These are phyloP conservation scores for Allophyes oxyacanthae DNA, from an alignment of 2,888 invertebrate genomes.

Conservation along the genomic window DNA sequence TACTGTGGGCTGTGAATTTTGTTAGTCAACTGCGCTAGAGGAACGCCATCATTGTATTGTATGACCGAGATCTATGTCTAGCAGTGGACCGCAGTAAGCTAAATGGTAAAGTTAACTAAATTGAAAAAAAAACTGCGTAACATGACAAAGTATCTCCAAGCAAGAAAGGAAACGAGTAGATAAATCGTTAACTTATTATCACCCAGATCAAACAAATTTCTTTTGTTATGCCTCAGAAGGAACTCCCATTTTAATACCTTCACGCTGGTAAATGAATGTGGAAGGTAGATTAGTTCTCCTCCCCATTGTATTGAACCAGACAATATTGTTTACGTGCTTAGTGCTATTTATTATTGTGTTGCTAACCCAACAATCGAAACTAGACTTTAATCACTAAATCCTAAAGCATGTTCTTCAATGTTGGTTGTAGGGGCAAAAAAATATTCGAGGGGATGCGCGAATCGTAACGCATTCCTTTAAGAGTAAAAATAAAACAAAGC, in stretches of 20 bases:
- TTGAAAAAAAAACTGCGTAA: too few species aligned
- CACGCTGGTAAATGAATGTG: slow-evolving; percentile 12
- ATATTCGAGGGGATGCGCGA: slow-evolving; percentile 35
- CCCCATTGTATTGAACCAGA: slow-evolving; percentile 16
- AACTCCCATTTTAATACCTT: slow-evolving; percentile 6
- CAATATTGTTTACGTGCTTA: slow-evolving; percentile 57
- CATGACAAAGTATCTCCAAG: too few species aligned
- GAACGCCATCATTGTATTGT: too few species aligned
- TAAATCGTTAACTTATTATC: too few species aligned
- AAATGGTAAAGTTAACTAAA: too few species aligned
- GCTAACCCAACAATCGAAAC: slow-evolving; percentile 9
- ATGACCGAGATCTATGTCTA: too few species aligned
- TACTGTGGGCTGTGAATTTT: too few species aligned
- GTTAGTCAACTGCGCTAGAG: too few species aligned
- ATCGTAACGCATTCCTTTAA: slow-evolving; percentile 42
- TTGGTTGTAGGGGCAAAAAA: slow-evolving; percentile 15
- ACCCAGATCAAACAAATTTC: not conserved
- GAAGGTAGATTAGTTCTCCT: slow-evolving; percentile 14
- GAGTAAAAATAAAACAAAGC: slow-evolving; percentile 53
- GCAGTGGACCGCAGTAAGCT: too few species aligned
- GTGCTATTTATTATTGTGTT: slow-evolving; percentile 40
- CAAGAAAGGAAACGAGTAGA: too few species aligned
- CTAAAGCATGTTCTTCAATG: slow-evolving; percentile 15
- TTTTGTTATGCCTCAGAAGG: not conserved
- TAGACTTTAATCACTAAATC: slow-evolving; percentile 2